A percentile compares a stretch with the other conserved stretches of the same genome.
Conservation (phyloP, 1,140 invertebrate species). For the Cecropterus lyciades region DNA sequence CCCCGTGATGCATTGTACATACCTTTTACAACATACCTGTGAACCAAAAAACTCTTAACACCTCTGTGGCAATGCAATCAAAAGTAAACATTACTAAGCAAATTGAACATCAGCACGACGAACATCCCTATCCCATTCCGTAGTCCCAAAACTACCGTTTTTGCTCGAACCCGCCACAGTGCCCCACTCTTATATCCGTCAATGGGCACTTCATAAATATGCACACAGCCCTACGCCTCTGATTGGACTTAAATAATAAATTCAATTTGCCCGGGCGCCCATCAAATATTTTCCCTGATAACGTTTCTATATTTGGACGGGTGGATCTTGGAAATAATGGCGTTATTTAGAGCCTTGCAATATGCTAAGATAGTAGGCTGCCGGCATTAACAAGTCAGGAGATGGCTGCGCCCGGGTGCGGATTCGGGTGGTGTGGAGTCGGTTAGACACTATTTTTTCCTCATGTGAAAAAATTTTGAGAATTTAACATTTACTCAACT, state of each 20-base stretch:
- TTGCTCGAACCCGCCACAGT: constrained; percentile 16
- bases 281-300: constrained; percentile 80
- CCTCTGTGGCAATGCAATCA: not conserved
- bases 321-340: constrained; percentile 70
- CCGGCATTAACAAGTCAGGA: constrained; percentile 80
- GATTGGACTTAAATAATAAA: constrained; percentile 81
- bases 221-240: constrained; percentile 44
- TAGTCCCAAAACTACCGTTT: constrained; percentile 39
- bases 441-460: constrained; percentile 17
- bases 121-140: constrained; percentile 24
- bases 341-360: constrained; percentile 80
- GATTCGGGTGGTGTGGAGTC: constrained; percentile 47
- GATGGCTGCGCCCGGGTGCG: constrained; percentile 66
- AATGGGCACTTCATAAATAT: constrained; percentile 74
- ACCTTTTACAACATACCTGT: too few species aligned
- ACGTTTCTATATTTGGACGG: constrained; percentile 74
- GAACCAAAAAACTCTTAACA: not conserved
- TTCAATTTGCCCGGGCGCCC: constrained; percentile 66
- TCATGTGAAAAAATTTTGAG: too few species aligned
- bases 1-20: too few species aligned
- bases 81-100: not conserved
- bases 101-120: constrained; percentile 19
- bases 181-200: constrained; percentile 57
- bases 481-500: too few species aligned
- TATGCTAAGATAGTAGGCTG: constrained; percentile 82